These are phyloP conservation scores for Xiphophorus hellerii DNA, from an alignment of 2,113 vertebrate genomes.

Conservation along the genomic window DNA sequence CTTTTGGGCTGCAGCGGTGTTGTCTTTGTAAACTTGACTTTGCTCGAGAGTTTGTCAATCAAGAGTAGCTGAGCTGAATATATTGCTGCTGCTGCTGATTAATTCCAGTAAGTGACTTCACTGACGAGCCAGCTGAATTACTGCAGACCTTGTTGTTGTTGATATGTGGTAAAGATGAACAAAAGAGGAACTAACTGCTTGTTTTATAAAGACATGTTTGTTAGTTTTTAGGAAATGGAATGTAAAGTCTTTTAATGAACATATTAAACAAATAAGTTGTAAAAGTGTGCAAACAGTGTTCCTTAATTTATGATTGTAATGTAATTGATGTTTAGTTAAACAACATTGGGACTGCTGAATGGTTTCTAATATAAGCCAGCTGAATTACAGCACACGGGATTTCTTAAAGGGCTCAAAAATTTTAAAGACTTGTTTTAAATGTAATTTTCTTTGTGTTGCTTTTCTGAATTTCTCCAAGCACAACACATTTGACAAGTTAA, in stretches of 20 bases:
- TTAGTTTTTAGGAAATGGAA: constrained; percentile 47
- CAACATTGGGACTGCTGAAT: background rate
- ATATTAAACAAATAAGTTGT: constrained; percentile 22
- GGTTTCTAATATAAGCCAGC: background rate
- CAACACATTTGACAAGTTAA: background rate
- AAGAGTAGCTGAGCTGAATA: constrained; percentile 59
- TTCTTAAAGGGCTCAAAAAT: constrained; percentile 1
- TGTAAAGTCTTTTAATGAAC: constrained; percentile 47
- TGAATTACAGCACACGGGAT: constrained; percentile 7
- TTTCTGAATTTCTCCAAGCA: background rate
- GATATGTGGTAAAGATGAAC: constrained; percentile 49
- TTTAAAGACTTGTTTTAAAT: constrained; percentile 4
- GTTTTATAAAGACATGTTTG: constrained; percentile 53
- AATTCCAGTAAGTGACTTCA: constrained; percentile 79
- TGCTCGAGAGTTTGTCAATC: constrained; percentile 71
- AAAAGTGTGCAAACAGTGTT: constrained; percentile 21
- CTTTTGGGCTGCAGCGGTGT: constrained; percentile 16
- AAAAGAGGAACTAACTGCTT: constrained; percentile 49
- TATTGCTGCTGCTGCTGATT: constrained; percentile 73
- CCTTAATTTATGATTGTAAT: constrained; percentile 11
- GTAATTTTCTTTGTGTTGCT: background rate
- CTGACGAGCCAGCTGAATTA: constrained; percentile 69
- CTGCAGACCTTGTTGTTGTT: constrained; percentile 43
- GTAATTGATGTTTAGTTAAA: background rate
- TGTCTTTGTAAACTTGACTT: constrained; percentile 73